Evolutionary conservation across 2,797 vertebrate genomes (phyloP), one percentile per base, ranked within the genome.

Genomic region (Emys orbicularis): DNA sequence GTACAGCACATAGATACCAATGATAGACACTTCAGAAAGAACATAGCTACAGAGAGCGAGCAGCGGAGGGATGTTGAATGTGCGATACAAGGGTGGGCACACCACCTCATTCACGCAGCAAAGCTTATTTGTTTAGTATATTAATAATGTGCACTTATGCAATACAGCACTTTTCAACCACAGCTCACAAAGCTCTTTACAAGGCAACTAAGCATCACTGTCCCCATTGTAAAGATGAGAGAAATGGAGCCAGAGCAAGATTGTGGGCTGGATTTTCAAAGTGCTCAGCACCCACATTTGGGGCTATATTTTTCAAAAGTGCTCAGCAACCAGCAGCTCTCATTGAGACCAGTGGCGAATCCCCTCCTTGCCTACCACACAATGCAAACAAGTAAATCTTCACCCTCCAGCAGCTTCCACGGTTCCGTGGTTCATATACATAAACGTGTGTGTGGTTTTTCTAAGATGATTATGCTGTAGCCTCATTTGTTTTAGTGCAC

Each of bases 401-500:
- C n/a, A 68, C n/a, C 65, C 34, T 68, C 65, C 65, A 23, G 34
- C 34, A 18, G 65, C n/a, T 37, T 68, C 65, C 57, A 31, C 2
- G 29, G 57, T 3, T 34, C 57, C 10, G 2, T 68, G n/a, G n/a
- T 68, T 68, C n/a, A 68, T 21, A 37, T 21, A 16, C n/a, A 68
- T 9, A 68, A 68, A 0, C 41, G 44, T 19, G 34, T 83, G 9
- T 56, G 2, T 77, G 65, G 8, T 83, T 87, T 83, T 84, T 79
- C 72, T 52, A 77, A 89, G 68, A 87, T 83, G 54, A 88, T 88
- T 92, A 84, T 85, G 23, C 50, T 52, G 74, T 19, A 19, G 27
- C 84, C 96, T 92, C 61, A 85, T 92, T 83, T 77, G 77, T 92
- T 92, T 90, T 82, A 80, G 76, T 94, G 44, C 52, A 84, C 29